phyloP scores from a whole-genome alignment of 2,113 vertebrate genomes.

The Xiphias gladius region DNA sequence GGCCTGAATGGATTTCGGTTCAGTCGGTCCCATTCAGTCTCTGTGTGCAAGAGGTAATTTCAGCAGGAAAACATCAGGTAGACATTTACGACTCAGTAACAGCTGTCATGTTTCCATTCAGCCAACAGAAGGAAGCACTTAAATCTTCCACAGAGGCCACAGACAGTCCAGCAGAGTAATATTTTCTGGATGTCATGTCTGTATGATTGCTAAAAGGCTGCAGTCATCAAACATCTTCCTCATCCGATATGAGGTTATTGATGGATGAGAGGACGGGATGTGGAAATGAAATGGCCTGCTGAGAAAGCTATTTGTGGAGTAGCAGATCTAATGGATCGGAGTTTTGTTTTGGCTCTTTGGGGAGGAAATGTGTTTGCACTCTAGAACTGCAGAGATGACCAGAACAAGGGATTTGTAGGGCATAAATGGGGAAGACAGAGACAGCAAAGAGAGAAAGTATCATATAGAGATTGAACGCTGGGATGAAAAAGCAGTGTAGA shows the following conservation, averaged over 20 bases:
- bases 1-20: slow-evolving; percentile 2
- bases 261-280: slow-evolving; percentile 24
- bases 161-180: slow-evolving; percentile 21
- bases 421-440: neutral
- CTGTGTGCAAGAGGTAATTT: neutral
- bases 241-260: slow-evolving; percentile 31
- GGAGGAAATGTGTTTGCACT: slow-evolving; percentile 8
- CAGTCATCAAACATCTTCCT: slow-evolving; percentile 38
- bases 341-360: slow-evolving; percentile 30
- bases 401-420: neutral
- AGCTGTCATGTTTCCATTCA: slow-evolving; percentile 31
- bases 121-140: slow-evolving; percentile 4
- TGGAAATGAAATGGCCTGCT: slow-evolving; percentile 34
- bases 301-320: slow-evolving; percentile 24
- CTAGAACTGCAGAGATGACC: slow-evolving; percentile 4
- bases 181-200: slow-evolving; percentile 35
- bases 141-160: slow-evolving; percentile 7
- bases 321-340: slow-evolving; percentile 27
- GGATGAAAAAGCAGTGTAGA: neutral
- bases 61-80: slow-evolving; percentile 8
- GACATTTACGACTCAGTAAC: slow-evolving; percentile 27
- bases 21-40: neutral
- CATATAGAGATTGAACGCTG: neutral
- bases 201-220: slow-evolving; percentile 36
- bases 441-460: neutral